A percentile compares a stretch with the other conserved stretches of the same genome.
Evolutionary conservation across 2,113 vertebrate genomes (phyloP).

Genomic region (Sisor rabdophorus): DNA sequence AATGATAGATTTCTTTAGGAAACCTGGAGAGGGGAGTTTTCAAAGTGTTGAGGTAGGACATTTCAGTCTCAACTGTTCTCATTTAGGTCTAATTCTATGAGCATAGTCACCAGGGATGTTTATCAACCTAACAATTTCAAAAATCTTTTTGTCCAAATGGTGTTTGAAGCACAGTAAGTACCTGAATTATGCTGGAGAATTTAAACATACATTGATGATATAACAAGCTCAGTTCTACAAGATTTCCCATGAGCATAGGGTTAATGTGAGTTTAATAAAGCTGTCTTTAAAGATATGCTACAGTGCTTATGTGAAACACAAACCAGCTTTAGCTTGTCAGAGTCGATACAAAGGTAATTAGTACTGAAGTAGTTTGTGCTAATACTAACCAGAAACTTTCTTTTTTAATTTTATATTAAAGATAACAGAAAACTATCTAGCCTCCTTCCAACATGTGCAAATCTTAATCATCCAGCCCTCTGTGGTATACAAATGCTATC

Average conservation of each 20-base stretch:
- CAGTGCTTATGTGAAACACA: conserved; percentile 8
- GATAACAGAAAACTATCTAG: conserved; percentile 6
- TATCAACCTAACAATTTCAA: not conserved
- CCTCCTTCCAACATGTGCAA: not conserved
- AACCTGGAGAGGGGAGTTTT: not conserved
- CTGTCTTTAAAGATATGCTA: conserved; percentile 15
- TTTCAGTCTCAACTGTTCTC: conserved; percentile 6
- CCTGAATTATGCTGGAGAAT: not conserved
- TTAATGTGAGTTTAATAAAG: conserved; percentile 9
- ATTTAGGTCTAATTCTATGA: not conserved
- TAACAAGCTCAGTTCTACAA: not conserved
- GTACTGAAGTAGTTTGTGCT: not conserved
- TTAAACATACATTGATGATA: not conserved
- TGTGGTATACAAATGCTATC: not conserved
- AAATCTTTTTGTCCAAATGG: not conserved
- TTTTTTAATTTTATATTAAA: conserved; percentile 17
- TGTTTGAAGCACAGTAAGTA: not conserved
- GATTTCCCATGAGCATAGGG: conserved; percentile 7
- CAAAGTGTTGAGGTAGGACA: not conserved
- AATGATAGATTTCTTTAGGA: conserved; percentile 12
- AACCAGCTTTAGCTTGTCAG: conserved; percentile 3
- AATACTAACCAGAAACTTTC: too few species aligned
- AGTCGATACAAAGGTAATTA: conserved; percentile 8
- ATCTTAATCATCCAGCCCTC: not conserved
- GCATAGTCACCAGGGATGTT: not conserved